Percentiles rank a stretch among this genome's conserved stretches.
Conservation (phyloP, 1,140 invertebrate species). For the Conopomorpha cramerella region DNA sequence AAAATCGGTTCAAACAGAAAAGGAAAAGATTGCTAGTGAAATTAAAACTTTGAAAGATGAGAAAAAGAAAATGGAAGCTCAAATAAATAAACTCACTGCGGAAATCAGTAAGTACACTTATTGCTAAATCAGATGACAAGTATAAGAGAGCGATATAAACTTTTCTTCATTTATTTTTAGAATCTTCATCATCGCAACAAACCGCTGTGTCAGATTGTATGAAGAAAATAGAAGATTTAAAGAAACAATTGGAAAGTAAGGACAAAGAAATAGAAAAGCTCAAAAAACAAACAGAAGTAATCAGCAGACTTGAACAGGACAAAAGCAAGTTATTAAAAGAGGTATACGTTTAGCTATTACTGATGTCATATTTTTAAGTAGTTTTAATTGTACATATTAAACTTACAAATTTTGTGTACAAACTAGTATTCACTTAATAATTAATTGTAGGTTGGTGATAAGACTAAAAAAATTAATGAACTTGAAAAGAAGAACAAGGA, state of each 20-base stretch:
- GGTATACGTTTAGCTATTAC: neutral
- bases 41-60: conserved; percentile 53
- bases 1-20: conserved; percentile 49
- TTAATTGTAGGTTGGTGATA: conserved; percentile 56
- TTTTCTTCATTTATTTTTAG: conserved; percentile 23
- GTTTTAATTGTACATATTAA: neutral
- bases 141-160: conserved; percentile 3
- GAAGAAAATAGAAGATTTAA: conserved; percentile 60
- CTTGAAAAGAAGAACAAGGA: conserved; percentile 65
- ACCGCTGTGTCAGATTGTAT: conserved; percentile 58
- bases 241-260: conserved; percentile 61
- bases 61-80: conserved; percentile 63
- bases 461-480: conserved; percentile 62
- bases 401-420: conserved; percentile 4
- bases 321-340: neutral
- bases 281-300: conserved; percentile 58
- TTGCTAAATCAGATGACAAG: neutral
- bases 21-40: conserved; percentile 21
- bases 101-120: conserved; percentile 50
- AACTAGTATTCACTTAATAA: conserved; percentile 4
- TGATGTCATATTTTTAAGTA: neutral
- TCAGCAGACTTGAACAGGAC: conserved; percentile 20
- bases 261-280: conserved; percentile 64
- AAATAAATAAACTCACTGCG: conserved; percentile 59
- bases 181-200: conserved; percentile 46